phyloP scores from a whole-genome alignment of 2,888 invertebrate species.

The Omphaloscelis lunosa region DNA sequence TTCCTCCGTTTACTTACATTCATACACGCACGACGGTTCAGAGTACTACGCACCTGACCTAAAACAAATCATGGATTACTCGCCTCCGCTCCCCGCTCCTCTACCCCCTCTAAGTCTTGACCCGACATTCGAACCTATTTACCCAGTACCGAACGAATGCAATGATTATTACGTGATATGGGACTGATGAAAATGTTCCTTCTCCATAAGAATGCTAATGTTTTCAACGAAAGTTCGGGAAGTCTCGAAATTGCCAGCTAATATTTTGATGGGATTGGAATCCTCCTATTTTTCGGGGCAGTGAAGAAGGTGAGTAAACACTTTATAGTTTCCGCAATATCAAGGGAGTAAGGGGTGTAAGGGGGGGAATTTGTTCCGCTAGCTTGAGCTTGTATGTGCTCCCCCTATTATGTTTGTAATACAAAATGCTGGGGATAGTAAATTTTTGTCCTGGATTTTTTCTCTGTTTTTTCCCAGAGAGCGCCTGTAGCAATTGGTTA shows the following conservation, averaged over 20 bases:
- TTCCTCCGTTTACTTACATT: not conserved
- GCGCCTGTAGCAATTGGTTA: not conserved
- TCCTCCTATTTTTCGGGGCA: slow-evolving; percentile 40
- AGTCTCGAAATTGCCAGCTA: slow-evolving; percentile 48
- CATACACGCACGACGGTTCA: not conserved
- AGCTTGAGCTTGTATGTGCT: slow-evolving; percentile 4
- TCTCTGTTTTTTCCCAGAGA: not conserved
- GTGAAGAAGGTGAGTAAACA: slow-evolving; percentile 43
- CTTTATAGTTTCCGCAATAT: slow-evolving; percentile 45
- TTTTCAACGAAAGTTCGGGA: slow-evolving; percentile 42
- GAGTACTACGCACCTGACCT: not conserved
- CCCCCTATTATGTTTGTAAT: slow-evolving; percentile 23
- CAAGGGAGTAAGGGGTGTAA: slow-evolving; percentile 12
- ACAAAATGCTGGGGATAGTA: slow-evolving; percentile 29
- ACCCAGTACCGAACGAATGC: slow-evolving; percentile 57
- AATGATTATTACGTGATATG: slow-evolving; percentile 69
- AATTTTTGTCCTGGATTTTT: slow-evolving; percentile 29
- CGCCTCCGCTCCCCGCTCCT: slow-evolving; percentile 22
- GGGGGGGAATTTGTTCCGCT: slow-evolving; percentile 29
- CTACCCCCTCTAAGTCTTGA: not conserved
- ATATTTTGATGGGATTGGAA: slow-evolving; percentile 59
- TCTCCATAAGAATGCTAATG: slow-evolving; percentile 68
- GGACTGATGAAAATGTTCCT: slow-evolving; percentile 63
- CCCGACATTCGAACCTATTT: slow-evolving; percentile 46
- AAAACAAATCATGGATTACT: not conserved